Evolutionary conservation across 2,888 invertebrate genomes (phyloP), one percentile per base, ranked within the genome.

Genomic region (Suillia variegata): DNA sequence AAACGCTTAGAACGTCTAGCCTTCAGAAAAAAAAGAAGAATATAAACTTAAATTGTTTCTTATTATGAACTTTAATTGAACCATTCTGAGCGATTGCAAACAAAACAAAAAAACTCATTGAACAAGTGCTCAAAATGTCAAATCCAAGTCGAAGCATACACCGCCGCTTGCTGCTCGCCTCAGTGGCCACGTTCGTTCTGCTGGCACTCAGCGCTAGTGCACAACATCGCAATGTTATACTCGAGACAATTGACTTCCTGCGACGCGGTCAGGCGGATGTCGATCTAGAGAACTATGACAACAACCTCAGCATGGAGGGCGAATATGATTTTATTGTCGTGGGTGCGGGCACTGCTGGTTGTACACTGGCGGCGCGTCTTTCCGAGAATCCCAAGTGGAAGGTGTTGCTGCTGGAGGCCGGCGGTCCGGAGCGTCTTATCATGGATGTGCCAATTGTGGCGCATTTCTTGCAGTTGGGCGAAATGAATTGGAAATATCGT

Each of bases 321-420:
- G 87, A 88, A 74, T 92, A 90, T 70, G 92, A 92, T 74, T 94
- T 91, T 68, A 88, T 92, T 53, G 81, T 91, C 17, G 87, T 93
- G 2, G 93, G 93, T 1, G 92, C 91, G 0, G 93, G 93, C 2
- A 91, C 91, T 0, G 91, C 92, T 0, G 93, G 93, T 1, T 90
- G 92, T 62, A 87, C 88, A 0, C 61, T 93, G 5, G 92, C 93
- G 0, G 89, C 89, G 61, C 84, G 93, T 38, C 80, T 93, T 4
- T 85, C 88, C 1, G 92, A 92, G 81, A 85, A 89, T 64, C 84
- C 87, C 0, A 82, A 87, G 12, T 88, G 89, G 86, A 87, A 86
- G 62, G 76, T 82, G 1, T 79, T 92, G 6, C 83, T 92, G 0
- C 80, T 92, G 33, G 92, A 92, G 82, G 92, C 92, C 1, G 92